phyloP scores from a whole-genome alignment of 1,140 invertebrate genomes.

The Temnothorax nylanderi region DNA sequence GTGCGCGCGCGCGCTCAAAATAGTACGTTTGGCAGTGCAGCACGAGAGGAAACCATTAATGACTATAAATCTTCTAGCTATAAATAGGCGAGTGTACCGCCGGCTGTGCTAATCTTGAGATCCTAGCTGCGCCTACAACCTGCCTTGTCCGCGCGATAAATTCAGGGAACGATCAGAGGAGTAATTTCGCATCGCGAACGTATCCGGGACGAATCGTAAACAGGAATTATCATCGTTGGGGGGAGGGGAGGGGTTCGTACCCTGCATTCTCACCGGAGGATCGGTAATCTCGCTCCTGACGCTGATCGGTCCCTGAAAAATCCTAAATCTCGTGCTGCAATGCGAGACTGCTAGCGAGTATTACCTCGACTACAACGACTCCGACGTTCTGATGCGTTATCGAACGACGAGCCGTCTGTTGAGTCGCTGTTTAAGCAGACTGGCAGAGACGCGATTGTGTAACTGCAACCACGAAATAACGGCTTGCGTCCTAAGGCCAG shows the following conservation, averaged over 20 bases:
- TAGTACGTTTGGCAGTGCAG: constrained; percentile 67
- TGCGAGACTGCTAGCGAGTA: constrained; percentile 29
- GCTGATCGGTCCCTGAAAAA: constrained; percentile 43
- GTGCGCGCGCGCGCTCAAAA: neutral
- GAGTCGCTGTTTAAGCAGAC: neutral
- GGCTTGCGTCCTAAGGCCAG: no score
- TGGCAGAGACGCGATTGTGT: neutral
- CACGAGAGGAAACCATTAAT: constrained; percentile 73
- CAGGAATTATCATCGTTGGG: neutral
- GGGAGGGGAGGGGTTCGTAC: no score
- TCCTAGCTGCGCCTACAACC: constrained; percentile 63
- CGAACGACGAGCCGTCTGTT: constrained; percentile 60
- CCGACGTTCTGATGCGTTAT: constrained; percentile 70
- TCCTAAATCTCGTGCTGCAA: constrained; percentile 67
- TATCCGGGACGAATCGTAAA: neutral
- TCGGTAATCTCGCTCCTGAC: neutral
- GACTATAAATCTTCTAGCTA: constrained; percentile 2
- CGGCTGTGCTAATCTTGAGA: constrained; percentile 30
- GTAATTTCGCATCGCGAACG: constrained; percentile 6
- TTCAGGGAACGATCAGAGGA: constrained; percentile 50
- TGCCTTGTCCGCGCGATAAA: constrained; percentile 51
- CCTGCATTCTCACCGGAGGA: neutral
- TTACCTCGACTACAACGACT: constrained; percentile 47
- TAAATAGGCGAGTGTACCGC: constrained; percentile 32
- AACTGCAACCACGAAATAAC: neutral